Percentiles rank a stretch among this genome's conserved stretches.
These are phyloP conservation scores for Mimachlamys varia DNA, from an alignment of 2,888 invertebrate genomes.

Conservation along the genomic window DNA sequence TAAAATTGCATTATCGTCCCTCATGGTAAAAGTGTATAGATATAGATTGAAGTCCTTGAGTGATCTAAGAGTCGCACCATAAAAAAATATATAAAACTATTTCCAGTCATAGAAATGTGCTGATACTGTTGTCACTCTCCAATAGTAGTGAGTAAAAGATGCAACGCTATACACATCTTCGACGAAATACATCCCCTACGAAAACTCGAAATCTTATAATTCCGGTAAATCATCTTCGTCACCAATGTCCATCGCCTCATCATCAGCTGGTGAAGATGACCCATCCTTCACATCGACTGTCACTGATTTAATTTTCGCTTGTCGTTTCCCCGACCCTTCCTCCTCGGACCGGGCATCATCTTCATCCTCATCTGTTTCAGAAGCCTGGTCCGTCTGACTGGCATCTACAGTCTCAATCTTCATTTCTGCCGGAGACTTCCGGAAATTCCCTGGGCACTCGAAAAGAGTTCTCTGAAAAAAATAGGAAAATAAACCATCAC, in stretches of 20 bases:
- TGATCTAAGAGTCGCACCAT: no score
- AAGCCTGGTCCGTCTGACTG: constrained; percentile 52
- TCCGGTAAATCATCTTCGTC: constrained; percentile 13
- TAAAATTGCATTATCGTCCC: no score
- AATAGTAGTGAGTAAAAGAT: no score
- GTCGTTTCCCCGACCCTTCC: constrained; percentile 23
- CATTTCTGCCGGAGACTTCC: constrained; percentile 54
- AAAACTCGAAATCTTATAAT: neutral
- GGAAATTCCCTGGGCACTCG: constrained; percentile 56
- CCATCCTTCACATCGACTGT: neutral
- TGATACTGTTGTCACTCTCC: no score
- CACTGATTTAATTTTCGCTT: neutral
- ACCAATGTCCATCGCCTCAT: neutral
- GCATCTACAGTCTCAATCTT: constrained; percentile 65
- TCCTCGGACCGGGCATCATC: constrained; percentile 47
- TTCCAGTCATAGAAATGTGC: no score
- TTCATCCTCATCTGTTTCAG: constrained; percentile 47
- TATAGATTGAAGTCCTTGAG: no score
- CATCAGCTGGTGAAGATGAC: neutral
- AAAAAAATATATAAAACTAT: no score
- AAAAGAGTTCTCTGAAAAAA: constrained; percentile 66
- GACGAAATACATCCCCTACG: no score
- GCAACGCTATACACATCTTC: no score
- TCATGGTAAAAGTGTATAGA: no score
- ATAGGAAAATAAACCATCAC: neutral